Percentiles rank a stretch among this genome's conserved stretches.
Evolutionary conservation across 2,888 invertebrate genomes (phyloP).

Genomic region (Fragum sueziense): DNA sequence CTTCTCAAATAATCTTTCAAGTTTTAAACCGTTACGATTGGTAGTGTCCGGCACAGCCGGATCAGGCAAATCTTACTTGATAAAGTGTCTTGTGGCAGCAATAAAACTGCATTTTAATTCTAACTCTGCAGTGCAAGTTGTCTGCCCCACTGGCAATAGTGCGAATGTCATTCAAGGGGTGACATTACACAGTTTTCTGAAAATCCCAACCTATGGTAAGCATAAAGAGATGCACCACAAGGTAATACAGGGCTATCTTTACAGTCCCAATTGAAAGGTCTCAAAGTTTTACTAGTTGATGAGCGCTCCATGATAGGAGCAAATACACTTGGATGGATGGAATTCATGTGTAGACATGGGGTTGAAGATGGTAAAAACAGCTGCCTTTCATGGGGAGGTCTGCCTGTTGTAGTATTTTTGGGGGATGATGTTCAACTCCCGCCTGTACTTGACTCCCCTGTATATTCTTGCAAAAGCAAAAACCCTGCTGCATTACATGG

Average conservation of each 20-base stretch:
- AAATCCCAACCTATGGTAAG: constrained; percentile 48
- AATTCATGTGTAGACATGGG: constrained; percentile 39
- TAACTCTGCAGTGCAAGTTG: constrained; percentile 55
- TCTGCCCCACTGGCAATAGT: constrained; percentile 64
- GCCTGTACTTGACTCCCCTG: constrained; percentile 59
- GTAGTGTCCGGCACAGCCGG: constrained; percentile 60
- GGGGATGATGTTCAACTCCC: constrained; percentile 63
- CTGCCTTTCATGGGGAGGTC: constrained; percentile 46
- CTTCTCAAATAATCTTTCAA: constrained; percentile 15
- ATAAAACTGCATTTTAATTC: constrained; percentile 37
- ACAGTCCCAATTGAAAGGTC: constrained; percentile 46
- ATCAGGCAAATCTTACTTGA: constrained; percentile 58
- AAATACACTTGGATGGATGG: constrained; percentile 53
- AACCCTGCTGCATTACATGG: constrained; percentile 51
- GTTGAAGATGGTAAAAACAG: constrained; percentile 14
- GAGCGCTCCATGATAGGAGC: constrained; percentile 58
- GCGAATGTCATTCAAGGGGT: constrained; percentile 59
- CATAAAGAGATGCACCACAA: constrained; percentile 56
- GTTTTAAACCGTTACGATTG: constrained; percentile 39
- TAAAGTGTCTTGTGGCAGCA: constrained; percentile 57
- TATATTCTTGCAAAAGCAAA: constrained; percentile 26
- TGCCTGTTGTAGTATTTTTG: constrained; percentile 62
- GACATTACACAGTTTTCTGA: constrained; percentile 59
- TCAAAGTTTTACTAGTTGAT: constrained; percentile 58
- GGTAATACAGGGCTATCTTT: constrained; percentile 46